phyloP scores from a whole-genome alignment of 1,140 invertebrate genomes.

The Aleiodes sp. region DNA sequence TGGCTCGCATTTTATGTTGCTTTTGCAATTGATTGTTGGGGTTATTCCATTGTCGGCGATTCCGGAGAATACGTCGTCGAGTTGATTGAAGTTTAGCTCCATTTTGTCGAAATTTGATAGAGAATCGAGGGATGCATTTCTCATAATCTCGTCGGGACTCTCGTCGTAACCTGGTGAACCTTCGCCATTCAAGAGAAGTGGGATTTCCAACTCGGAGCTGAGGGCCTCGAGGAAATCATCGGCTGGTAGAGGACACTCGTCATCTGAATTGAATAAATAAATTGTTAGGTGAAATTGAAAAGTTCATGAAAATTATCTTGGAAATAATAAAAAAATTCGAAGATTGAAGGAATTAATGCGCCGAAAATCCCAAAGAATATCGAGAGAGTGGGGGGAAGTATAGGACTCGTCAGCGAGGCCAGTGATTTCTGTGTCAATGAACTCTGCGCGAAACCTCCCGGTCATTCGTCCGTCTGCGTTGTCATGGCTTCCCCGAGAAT shows the following conservation, averaged over 20 bases:
- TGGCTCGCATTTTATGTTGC: slow-evolving; percentile 47
- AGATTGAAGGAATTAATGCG: not conserved
- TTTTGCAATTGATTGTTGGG: not conserved
- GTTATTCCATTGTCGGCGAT: slow-evolving; percentile 11
- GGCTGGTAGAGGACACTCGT: slow-evolving; percentile 41
- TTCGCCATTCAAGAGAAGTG: slow-evolving; percentile 43
- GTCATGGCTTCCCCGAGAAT: slow-evolving; percentile 26
- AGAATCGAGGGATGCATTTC: slow-evolving; percentile 33
- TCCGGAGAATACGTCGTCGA: slow-evolving; percentile 29
- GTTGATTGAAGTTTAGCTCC: slow-evolving; percentile 30
- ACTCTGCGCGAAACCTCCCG: slow-evolving; percentile 40
- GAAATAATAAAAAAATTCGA: too few species aligned
- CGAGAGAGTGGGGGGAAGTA: not conserved
- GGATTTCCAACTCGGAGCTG: slow-evolving; percentile 54
- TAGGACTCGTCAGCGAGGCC: slow-evolving; percentile 15
- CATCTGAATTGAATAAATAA: slow-evolving; percentile 41
- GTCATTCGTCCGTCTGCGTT: not conserved
- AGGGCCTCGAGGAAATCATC: slow-evolving; percentile 56
- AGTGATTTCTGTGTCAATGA: slow-evolving; percentile 42
- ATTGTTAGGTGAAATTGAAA: not conserved
- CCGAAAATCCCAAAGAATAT: too few species aligned
- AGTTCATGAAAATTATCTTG: too few species aligned
- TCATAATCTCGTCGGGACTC: slow-evolving; percentile 46
- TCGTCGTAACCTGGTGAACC: slow-evolving; percentile 39
- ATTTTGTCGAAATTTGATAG: slow-evolving; percentile 37